Conservation (phyloP, 2,888 invertebrate species). For the Eupithecia abbreviata region DNA sequence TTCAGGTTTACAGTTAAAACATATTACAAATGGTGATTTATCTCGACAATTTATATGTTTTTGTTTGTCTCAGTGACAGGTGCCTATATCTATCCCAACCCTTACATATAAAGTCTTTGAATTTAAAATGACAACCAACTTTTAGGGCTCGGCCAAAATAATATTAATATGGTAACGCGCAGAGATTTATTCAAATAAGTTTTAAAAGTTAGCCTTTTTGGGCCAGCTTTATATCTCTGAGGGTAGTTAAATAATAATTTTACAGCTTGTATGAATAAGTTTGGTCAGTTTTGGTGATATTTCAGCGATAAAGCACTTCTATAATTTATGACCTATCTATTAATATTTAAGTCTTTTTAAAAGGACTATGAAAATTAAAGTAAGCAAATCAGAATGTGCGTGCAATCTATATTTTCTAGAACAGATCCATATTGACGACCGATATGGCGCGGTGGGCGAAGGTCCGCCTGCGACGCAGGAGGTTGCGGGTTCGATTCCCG, state of each 20-base stretch:
- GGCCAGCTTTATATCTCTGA: not conserved
- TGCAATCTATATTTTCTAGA: too few species aligned
- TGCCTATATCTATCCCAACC: not conserved
- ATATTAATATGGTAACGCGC: slow-evolving; percentile 12
- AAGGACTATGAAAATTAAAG: not conserved
- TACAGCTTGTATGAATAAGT: slow-evolving; percentile 4
- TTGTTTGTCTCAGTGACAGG: not conserved
- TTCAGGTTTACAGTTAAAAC: too few species aligned
- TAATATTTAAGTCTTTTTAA: not conserved
- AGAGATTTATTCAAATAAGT: slow-evolving; percentile 14
- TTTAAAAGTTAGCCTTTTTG: slow-evolving; percentile 10
- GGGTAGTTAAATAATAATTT: slow-evolving; percentile 10
- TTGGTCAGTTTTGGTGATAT: not conserved
- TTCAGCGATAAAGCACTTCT: not conserved
- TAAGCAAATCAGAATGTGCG: not conserved
- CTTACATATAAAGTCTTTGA: slow-evolving; percentile 8
- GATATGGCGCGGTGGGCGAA: too few species aligned
- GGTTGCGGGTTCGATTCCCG: too few species aligned
- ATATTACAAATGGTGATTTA: too few species aligned
- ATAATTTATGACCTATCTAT: not conserved
- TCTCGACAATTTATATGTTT: not conserved
- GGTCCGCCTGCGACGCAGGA: too few species aligned
- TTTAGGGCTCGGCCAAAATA: slow-evolving; percentile 5
- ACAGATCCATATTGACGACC: too few species aligned
- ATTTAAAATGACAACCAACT: slow-evolving; percentile 11